phyloP scores from a whole-genome alignment of 2,888 invertebrate species.

The Germaria angustata region DNA sequence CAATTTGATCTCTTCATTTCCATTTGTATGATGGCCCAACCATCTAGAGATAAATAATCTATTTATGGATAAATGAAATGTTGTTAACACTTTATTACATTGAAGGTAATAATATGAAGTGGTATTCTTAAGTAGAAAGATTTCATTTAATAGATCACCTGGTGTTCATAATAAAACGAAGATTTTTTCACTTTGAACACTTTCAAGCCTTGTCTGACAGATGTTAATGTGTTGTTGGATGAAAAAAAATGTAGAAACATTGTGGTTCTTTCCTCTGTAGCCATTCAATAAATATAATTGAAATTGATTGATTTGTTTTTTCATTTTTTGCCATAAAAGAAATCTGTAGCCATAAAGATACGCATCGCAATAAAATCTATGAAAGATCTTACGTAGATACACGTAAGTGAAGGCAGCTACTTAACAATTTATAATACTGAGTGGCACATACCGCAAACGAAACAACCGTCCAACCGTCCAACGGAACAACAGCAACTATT shows the following conservation, averaged over 20 bases:
- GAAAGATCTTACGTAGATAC: neutral
- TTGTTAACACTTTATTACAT: constrained; percentile 34
- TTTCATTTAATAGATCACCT: constrained; percentile 39
- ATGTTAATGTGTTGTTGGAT: constrained; percentile 53
- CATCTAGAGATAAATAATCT: neutral
- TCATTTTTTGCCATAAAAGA: neutral
- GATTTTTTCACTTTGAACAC: neutral
- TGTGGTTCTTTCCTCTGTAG: neutral
- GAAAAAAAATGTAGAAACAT: neutral
- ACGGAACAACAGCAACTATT: neutral
- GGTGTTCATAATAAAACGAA: constrained; percentile 37
- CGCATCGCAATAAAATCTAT: constrained; percentile 5
- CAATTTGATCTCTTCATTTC: neutral
- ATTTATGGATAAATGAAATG: constrained; percentile 35
- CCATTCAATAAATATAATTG: constrained; percentile 62
- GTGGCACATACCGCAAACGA: neutral
- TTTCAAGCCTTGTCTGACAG: constrained; percentile 35
- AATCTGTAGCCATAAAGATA: constrained; percentile 20
- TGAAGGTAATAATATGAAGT: neutral
- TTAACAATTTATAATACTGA: constrained; percentile 38
- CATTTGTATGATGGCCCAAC: neutral
- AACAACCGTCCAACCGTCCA: neutral
- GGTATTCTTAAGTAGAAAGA: constrained; percentile 29
- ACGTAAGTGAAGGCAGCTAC: constrained; percentile 40
- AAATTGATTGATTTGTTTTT: constrained; percentile 63